Base-by-base conservation (phyloP, 2,113 vertebrate species). In the Polypterus bichir region DNA sequence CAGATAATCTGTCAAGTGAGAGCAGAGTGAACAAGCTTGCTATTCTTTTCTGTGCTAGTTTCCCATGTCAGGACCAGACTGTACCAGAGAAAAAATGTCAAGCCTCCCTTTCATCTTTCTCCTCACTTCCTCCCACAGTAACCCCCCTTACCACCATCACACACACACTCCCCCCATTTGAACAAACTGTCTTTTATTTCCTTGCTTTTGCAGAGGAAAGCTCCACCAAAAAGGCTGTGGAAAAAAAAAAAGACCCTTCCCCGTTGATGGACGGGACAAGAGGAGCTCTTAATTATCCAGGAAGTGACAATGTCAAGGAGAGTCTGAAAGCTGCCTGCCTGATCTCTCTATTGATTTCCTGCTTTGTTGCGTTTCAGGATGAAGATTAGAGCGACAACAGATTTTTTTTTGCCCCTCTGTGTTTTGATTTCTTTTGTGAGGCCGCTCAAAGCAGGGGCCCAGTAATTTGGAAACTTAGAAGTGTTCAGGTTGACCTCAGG, bases 141-240 rank as follows among this genome's bases (percentile, higher is more conserved):
- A 27, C 27, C 27, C 27, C 27, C 27, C 27, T 27, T 27, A 27
- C 27, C 27, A 27, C 27, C 27, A 27, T 27, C 27, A 27, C 79
- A 78, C 76, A 76, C 67, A 46, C 54, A 70, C 64, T 71, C 77
- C 72, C 69, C 55, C 52, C 10, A 27, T 48, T 76, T 48, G 71
- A 74, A 86, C 80, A 85, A 79, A 79, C 84, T 78, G 77, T 72
- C 80, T 84, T 86, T 66, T 85, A 82, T 84, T 83, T 69, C 72
- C 63, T 48, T 66, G 48, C 9, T 59, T 79, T 77, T 27, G 64
- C 69, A 74, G 0, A 69, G 64, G 69, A 74, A 79, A 79, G 75
- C 72, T 74, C 73, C 74, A 76, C 72, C 70, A 1, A 61, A 66
- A 60, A 67, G 71, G 73, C 73, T 72, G 57, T 5, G 62, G 73